These are phyloP conservation scores for Cataglyphis altisquamis DNA, from an alignment of 2,888 invertebrate species.

Conservation along the genomic window DNA sequence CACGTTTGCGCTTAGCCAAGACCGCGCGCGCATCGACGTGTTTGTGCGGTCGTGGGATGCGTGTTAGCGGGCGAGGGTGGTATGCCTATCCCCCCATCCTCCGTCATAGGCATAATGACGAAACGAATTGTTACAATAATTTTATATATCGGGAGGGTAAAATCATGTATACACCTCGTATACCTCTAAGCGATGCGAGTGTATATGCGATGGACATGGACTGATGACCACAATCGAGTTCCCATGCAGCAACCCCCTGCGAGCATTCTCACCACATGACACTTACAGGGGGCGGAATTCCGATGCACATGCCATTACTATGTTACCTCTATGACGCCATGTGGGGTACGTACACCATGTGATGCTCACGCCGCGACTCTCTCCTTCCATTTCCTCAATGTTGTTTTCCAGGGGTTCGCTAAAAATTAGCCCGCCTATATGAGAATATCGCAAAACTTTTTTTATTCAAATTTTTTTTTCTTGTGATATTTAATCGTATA, in stretches of 20 bases:
- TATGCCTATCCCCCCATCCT: not conserved
- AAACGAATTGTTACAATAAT: conserved; percentile 76
- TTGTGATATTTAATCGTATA: not conserved
- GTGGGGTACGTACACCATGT: conserved; percentile 75
- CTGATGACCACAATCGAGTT: conserved; percentile 83
- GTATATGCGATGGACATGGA: conserved; percentile 77
- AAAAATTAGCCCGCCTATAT: conserved; percentile 25
- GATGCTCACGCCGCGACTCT: conserved; percentile 55
- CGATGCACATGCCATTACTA: conserved; percentile 81
- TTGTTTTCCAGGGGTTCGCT: not conserved
- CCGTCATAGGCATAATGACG: conserved; percentile 60
- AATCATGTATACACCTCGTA: conserved; percentile 44
- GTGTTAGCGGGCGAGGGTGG: conserved; percentile 56
- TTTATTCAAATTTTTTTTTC: not conserved
- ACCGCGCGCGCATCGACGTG: conserved; percentile 46
- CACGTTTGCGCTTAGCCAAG: conserved; percentile 63
- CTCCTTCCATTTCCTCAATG: conserved; percentile 28
- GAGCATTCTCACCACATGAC: conserved; percentile 83
- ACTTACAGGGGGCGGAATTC: conserved; percentile 79
- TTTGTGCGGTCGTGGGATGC: conserved; percentile 59
- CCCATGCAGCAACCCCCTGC: conserved; percentile 85
- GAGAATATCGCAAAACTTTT: not conserved
- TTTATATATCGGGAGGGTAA: conserved; percentile 68
- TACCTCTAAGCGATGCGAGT: conserved; percentile 44
- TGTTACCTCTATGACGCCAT: conserved; percentile 75